These are phyloP conservation scores for Muscina levida DNA, from an alignment of 2,888 invertebrate genomes.

Conservation along the genomic window DNA sequence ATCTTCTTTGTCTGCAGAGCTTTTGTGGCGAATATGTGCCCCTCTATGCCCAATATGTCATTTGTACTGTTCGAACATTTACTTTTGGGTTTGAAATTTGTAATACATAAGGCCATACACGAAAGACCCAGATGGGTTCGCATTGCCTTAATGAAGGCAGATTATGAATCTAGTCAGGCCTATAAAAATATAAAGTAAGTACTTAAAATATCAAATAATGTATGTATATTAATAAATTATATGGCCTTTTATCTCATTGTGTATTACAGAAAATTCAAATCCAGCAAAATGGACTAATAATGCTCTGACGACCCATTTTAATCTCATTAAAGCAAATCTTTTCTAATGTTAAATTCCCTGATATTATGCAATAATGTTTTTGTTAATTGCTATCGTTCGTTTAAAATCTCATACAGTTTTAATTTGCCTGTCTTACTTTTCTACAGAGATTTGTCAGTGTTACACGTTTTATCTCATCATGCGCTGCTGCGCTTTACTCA, in stretches of 20 bases:
- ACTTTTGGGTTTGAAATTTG: slow-evolving; percentile 84
- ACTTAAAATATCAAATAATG: background rate
- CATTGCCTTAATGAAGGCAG: slow-evolving; percentile 83
- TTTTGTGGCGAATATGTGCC: slow-evolving; percentile 75
- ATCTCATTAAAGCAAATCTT: too few species aligned
- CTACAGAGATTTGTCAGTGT: background rate
- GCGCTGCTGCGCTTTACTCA: background rate
- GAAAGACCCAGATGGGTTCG: slow-evolving; percentile 86
- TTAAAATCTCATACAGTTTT: slow-evolving; percentile 6
- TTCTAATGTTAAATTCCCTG: background rate
- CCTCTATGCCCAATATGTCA: slow-evolving; percentile 77
- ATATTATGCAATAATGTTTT: background rate
- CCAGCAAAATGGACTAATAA: slow-evolving; percentile 72
- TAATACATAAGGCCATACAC: slow-evolving; percentile 85
- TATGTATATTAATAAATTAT: slow-evolving; percentile 1
- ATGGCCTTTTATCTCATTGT: too few species aligned
- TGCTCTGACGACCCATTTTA: slow-evolving; percentile 10
- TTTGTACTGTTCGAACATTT: slow-evolving; percentile 87
- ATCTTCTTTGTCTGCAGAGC: slow-evolving; percentile 70
- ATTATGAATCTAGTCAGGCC: slow-evolving; percentile 84
- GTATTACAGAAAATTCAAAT: slow-evolving; percentile 75
- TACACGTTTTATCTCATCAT: background rate
- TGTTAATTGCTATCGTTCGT: too few species aligned
- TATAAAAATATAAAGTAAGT: slow-evolving; percentile 81
- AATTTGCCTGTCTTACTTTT: background rate